These are phyloP conservation scores for Drosophila sp. DNA, from an alignment of 1,140 invertebrate genomes.

Conservation along the genomic window DNA sequence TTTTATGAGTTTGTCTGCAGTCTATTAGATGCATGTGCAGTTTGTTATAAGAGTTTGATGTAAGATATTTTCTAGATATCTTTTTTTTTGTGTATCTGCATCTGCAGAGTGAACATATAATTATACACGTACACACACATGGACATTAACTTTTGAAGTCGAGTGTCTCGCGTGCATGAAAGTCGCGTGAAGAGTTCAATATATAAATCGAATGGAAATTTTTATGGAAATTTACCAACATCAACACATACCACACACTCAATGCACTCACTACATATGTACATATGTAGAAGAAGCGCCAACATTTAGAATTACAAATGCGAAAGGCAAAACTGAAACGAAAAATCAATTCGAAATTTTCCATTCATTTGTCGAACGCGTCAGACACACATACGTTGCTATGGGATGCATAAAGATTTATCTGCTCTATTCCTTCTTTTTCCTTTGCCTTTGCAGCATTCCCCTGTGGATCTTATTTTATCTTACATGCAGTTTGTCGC, in stretches of 20 bases:
- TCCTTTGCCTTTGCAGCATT: background rate
- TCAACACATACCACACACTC: slow-evolving; percentile 6
- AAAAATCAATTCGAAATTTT: slow-evolving; percentile 75
- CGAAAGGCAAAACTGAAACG: slow-evolving; percentile 49
- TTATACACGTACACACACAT: background rate
- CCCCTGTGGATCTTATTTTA: background rate
- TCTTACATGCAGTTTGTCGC: slow-evolving; percentile 13
- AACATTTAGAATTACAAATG: slow-evolving; percentile 58
- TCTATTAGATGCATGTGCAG: too few relatives aligned
- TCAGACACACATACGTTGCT: slow-evolving; percentile 5
- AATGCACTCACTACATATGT: slow-evolving; percentile 10
- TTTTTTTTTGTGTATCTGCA: too few relatives aligned
- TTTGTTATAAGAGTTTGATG: too few relatives aligned
- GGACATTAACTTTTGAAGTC: slow-evolving; percentile 2
- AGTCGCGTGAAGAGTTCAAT: slow-evolving; percentile 57
- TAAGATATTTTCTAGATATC: too few relatives aligned
- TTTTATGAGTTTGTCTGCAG: too few relatives aligned
- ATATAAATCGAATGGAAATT: slow-evolving; percentile 63
- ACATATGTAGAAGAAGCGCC: slow-evolving; percentile 54
- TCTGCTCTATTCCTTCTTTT: background rate
- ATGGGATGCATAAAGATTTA: slow-evolving; percentile 34
- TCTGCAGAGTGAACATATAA: background rate
- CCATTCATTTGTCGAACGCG: slow-evolving; percentile 59
- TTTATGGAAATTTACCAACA: slow-evolving; percentile 70
- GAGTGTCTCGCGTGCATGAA: slow-evolving; percentile 15